A percentile compares a stretch with the other conserved stretches of the same genome.
Evolutionary conservation across 1,140 invertebrate species (phyloP).

Genomic region (Camponotus floridanus): DNA sequence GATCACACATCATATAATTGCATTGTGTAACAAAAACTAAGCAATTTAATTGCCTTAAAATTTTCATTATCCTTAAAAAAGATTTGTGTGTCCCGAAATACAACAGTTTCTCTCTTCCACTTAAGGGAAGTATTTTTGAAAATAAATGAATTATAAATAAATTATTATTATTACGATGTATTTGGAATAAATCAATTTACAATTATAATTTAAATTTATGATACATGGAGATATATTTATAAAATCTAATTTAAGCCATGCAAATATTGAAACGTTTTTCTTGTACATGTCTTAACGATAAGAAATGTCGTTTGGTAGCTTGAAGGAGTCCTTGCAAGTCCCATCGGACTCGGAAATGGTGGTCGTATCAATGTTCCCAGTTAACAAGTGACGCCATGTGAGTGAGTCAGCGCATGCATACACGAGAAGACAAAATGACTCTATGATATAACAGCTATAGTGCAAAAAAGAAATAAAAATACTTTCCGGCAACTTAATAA

Average conservation of each 20-base stretch:
- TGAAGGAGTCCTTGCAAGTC: constrained; percentile 29
- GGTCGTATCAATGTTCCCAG: constrained; percentile 49
- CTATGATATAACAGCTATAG: constrained; percentile 4
- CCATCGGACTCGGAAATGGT: constrained; percentile 43
- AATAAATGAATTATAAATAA: constrained; percentile 1
- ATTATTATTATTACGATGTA: background rate
- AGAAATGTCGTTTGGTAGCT: background rate
- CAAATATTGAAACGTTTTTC: background rate
- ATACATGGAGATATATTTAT: background rate
- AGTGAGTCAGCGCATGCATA: constrained; percentile 53
- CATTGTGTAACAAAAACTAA: too few relatives aligned
- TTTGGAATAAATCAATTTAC: constrained; percentile 6
- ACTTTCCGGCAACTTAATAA: constrained; percentile 33
- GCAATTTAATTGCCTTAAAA: too few relatives aligned
- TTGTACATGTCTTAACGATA: background rate
- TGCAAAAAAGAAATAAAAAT: constrained; percentile 18
- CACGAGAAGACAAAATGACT: constrained; percentile 23
- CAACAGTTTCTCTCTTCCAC: too few relatives aligned
- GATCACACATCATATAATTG: too few relatives aligned
- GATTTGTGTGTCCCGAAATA: too few relatives aligned
- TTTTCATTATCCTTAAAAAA: too few relatives aligned
- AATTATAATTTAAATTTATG: constrained; percentile 23
- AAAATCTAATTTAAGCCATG: background rate
- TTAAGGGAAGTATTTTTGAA: background rate
- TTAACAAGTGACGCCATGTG: constrained; percentile 54